Evolutionary conservation across 2,113 vertebrate genomes (phyloP).

Genomic region (Notechis scutatus): DNA sequence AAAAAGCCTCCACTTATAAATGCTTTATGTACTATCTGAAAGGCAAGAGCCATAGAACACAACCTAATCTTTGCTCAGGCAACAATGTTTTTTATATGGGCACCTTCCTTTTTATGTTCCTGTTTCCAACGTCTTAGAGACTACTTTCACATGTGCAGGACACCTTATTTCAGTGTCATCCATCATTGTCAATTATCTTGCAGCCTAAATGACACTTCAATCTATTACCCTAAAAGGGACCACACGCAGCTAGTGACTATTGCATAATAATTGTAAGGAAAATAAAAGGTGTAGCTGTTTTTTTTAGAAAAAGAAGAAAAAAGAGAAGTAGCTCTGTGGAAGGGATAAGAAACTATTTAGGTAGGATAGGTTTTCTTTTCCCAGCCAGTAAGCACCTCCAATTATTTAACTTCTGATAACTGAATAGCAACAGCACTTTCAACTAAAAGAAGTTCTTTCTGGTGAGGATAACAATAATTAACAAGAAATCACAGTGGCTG

Average conservation of each 20-base stretch:
- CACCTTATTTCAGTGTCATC: background rate
- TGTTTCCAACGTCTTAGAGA: background rate
- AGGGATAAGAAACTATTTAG: conserved; percentile 21
- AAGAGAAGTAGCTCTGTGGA: background rate
- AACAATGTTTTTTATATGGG: background rate
- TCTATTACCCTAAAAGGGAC: background rate
- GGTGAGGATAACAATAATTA: background rate
- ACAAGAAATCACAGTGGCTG: background rate
- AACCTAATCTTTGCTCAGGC: background rate
- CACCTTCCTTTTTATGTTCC: background rate
- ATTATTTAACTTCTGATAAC: background rate
- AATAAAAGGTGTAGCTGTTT: background rate
- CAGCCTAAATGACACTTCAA: background rate
- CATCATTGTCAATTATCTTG: background rate
- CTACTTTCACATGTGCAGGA: background rate
- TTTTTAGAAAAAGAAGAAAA: background rate
- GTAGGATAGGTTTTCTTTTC: conserved; percentile 2
- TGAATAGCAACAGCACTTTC: background rate
- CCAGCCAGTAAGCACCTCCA: background rate
- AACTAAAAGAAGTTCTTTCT: background rate
- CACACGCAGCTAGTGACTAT: background rate
- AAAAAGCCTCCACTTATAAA: background rate
- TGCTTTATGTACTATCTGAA: background rate
- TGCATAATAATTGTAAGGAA: background rate
- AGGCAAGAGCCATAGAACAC: background rate